Evolutionary conservation across 2,888 invertebrate genomes (phyloP), one percentile per base, ranked within the genome.

Genomic region (Lasioglossum pauxillum): DNA sequence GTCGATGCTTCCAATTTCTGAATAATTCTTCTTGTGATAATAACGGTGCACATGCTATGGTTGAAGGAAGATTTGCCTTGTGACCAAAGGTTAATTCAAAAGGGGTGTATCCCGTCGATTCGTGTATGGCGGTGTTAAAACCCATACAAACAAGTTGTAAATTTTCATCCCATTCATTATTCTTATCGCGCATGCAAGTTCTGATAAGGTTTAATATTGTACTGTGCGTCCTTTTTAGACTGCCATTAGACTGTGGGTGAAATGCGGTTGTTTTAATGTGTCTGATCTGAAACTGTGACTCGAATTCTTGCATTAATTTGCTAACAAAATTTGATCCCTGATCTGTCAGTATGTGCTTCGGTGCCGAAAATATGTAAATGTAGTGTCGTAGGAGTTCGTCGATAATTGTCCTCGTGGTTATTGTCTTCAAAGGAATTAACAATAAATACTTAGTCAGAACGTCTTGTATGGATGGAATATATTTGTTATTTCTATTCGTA

Each of bases 251-350:
- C 35, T 76, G 1, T 14, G 35, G 31, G 8, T 76, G 46, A 16
- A 76, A 76, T 0, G 76, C 35, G 1, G 67, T 76, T 0, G 46
- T 76, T 41, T 10, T 75, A 14, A 81, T 14, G 35, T 81, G 44
- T 38, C 8, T 71, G 5, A 81, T 81, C 35, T 81, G 23, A 5
- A 57, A 76, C 14, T 75, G 41, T 1, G 49, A 23, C 1, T 75
- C 80, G 53, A 80, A 80, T 53, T 69, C 53, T 10, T 80, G 80
- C 75, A 75, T 80, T 0, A 80, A n/a, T 0, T 75, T 57, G 19
- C 75, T 75, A 1, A 75, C 1, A 12, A 75, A 75, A 27, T 44
- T 44, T 8, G 60, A 12, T 10, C 73, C 60, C 7, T 74, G 73
- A 1, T 79, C 73, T 0, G 72, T 73, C 0, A 80, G 14, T 75